Evolutionary conservation across 2,797 vertebrate genomes (phyloP).

Genomic region (Sebastes baramenuke): DNA sequence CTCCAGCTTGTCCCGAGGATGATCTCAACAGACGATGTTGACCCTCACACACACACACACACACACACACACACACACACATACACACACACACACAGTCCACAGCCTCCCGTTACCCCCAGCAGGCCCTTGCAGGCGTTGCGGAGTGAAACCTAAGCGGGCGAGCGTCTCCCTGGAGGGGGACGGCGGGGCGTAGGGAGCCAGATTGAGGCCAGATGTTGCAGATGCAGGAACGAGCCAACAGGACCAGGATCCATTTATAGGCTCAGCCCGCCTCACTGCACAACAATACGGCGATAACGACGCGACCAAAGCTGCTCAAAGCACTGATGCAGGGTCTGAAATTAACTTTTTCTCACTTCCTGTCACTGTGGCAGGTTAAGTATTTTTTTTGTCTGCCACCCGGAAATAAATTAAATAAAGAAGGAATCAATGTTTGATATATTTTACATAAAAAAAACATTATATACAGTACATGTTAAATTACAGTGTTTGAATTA

Average conservation of each 20-base stretch:
- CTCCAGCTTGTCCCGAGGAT: background rate
- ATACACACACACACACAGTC: background rate
- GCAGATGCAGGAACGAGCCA: slow-evolving; percentile 56
- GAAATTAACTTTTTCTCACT: too few relatives aligned
- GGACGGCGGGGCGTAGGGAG: slow-evolving; percentile 41
- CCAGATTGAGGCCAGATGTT: slow-evolving; percentile 82
- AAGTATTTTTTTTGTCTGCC: too few relatives aligned
- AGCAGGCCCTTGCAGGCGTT: slow-evolving; percentile 48
- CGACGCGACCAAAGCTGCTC: background rate
- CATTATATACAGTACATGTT: too few relatives aligned
- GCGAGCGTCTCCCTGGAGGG: slow-evolving; percentile 45
- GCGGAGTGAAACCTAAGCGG: slow-evolving; percentile 66
- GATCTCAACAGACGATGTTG: background rate
- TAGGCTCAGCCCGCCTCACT: slow-evolving; percentile 28
- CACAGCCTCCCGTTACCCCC: slow-evolving; percentile 47
- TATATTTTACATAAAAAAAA: too few relatives aligned
- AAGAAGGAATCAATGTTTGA: too few relatives aligned
- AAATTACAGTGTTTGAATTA: too few relatives aligned
- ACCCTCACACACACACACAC: background rate
- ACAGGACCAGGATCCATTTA: slow-evolving; percentile 59
- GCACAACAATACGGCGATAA: slow-evolving; percentile 26
- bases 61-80: slow-evolving; percentile 6
- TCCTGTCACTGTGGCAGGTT: too few relatives aligned
- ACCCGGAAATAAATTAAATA: too few relatives aligned
- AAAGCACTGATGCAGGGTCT: background rate